Evolutionary conservation across 2,797 vertebrate genomes (phyloP), one percentile per base, ranked within the genome.

Genomic region (Acropternis orthonyx): DNA sequence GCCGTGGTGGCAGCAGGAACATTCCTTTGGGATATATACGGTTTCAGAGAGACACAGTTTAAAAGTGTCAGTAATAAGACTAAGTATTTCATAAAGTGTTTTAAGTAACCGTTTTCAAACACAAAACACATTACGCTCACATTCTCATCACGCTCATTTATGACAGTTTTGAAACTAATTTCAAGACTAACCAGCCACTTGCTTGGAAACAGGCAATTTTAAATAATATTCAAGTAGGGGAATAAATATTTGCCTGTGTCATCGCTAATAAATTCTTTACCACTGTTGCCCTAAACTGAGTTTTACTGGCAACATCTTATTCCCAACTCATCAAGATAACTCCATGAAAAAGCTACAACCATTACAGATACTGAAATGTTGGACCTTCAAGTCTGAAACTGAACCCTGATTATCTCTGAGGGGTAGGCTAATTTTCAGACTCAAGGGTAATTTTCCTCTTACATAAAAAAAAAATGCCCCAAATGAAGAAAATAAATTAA

Each of bases 41-140:
- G 3, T 30, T 36, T 73, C 51, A 61, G 34, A 62, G 11, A 49
- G 16, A 6, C 0, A 28, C 2, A 13, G 5, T 30, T 66, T 46
- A 61, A 46, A 66, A 23, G 3, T 41, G 26, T 3, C 10, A 28
- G 22, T 15, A 34, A 28, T 17, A 59, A 69, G 27, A 39, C 28
- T 44, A 51, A 26, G 6, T 9, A 14, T 43, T 48, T 63, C 2
- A 16, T 20, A 39, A 36, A 36, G 0, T 17, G 37, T 89, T 44
- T 7, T 51, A 61, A 46, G 19, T 17, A 16, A 2, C 3, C 2
- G 7, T 39, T 88, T 89, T 51, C 7, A 27, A 73, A 41, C 26
- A 43, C 14, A 55, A 59, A 67, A 17, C 5, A 8, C 16, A 8
- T 3, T 39, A 14, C 0, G 0, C 4, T 63, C 9, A 41, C 21